These are phyloP conservation scores for Psittacula echo DNA, from an alignment of 2,797 vertebrate genomes.

Conservation along the genomic window DNA sequence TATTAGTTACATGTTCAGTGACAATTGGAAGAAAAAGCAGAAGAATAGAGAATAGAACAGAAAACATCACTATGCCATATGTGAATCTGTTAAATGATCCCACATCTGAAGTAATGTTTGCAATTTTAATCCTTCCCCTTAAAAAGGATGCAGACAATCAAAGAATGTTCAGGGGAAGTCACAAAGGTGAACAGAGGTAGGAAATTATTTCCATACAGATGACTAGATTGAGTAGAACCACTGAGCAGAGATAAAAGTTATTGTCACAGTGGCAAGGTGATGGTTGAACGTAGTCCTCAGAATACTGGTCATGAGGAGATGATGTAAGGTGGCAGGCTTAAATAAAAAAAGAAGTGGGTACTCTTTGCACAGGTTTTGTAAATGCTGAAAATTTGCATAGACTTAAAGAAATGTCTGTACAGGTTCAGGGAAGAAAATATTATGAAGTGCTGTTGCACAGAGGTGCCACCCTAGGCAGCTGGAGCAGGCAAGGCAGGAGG, in stretches of 20 bases:
- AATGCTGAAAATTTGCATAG: neutral
- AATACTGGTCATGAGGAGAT: neutral
- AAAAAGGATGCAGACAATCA: neutral
- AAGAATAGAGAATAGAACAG: neutral
- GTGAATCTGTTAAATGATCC: conserved; percentile 1
- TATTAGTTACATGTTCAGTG: neutral
- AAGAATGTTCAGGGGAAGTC: neutral
- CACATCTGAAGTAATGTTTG: neutral
- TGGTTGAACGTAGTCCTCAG: neutral
- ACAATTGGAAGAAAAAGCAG: neutral
- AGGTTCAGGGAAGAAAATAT: neutral
- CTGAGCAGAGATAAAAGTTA: neutral
- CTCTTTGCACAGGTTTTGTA: neutral
- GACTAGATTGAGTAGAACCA: neutral
- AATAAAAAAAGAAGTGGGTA: neutral
- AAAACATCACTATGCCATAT: neutral
- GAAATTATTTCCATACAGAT: neutral
- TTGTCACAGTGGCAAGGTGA: neutral
- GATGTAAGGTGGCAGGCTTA: neutral
- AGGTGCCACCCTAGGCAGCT: neutral
- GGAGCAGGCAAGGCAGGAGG: accelerated
- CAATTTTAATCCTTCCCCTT: neutral
- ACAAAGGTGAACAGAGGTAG: neutral
- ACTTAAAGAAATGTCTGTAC: neutral
- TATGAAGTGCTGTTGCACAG: neutral